A percentile compares a stretch with the other conserved stretches of the same genome.
Evolutionary conservation across 2,888 invertebrate species (phyloP).

Genomic region (Chrysina gloriosa): DNA sequence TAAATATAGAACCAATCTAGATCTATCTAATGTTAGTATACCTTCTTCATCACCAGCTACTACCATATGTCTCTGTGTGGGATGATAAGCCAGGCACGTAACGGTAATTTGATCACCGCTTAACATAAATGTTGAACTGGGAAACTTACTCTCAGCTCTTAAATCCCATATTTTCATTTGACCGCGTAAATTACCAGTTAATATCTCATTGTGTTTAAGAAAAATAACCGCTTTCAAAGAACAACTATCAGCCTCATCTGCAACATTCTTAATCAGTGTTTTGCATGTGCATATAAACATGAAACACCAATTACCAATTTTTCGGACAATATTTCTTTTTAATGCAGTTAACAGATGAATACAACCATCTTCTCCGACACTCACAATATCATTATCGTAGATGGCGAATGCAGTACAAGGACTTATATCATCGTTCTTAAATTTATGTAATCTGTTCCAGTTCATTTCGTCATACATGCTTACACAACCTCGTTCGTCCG

Average conservation of each 20-base stretch:
- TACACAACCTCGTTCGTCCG: conserved; percentile 69
- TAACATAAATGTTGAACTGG: conserved; percentile 78
- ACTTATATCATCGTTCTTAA: conserved; percentile 68
- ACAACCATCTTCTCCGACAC: conserved; percentile 87
- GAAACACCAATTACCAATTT: conserved; percentile 64
- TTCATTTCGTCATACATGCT: conserved; percentile 70
- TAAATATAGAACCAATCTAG: too few species aligned
- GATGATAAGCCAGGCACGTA: conserved; percentile 83
- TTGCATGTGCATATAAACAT: background rate
- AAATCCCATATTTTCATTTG: conserved; percentile 93
- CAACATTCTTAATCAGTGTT: conserved; percentile 45
- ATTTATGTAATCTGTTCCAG: conserved; percentile 78
- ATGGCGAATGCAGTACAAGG: conserved; percentile 83
- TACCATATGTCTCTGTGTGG: conserved; percentile 86
- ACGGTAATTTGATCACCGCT: conserved; percentile 81
- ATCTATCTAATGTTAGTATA: too few species aligned
- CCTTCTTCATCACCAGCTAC: conserved; percentile 88
- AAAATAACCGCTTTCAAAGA: conserved; percentile 82
- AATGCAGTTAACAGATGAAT: conserved; percentile 70
- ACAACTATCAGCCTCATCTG: conserved; percentile 83
- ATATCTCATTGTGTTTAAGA: conserved; percentile 77
- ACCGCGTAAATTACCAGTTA: conserved; percentile 88
- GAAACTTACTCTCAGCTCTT: conserved; percentile 72
- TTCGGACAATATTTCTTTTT: conserved; percentile 65
- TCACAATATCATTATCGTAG: conserved; percentile 82